A percentile compares a stretch with the other conserved stretches of the same genome.
Conservation (phyloP, 2,113 vertebrate species). For the Stegostoma tigrinum region DNA sequence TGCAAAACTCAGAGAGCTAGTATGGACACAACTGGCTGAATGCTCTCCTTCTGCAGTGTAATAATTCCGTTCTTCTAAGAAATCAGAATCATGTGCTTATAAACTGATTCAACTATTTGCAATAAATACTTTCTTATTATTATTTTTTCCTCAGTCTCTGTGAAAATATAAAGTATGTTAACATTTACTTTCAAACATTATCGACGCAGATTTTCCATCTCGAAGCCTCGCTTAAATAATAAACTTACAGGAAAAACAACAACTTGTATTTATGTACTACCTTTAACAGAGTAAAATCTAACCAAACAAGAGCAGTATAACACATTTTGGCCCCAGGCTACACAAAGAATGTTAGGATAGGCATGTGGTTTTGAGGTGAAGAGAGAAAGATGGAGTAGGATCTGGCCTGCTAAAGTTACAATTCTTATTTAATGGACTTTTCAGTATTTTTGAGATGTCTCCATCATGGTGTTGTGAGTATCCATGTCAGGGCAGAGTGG, state of each 20-base stretch:
- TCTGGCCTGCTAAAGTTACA: neutral
- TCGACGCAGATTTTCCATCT: neutral
- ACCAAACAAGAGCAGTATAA: no score
- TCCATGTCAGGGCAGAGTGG: no score
- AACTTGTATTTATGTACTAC: neutral
- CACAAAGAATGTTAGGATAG: no score
- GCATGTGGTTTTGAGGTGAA: neutral
- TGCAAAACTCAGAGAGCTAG: neutral
- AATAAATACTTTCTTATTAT: neutral
- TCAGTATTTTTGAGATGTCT: no score
- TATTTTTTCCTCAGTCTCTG: neutral
- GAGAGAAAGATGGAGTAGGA: neutral
- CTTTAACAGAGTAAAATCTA: neutral
- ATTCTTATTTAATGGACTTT: no score
- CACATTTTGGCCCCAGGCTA: no score
- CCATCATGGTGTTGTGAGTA: no score
- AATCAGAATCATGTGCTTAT: neutral
- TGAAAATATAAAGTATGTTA: neutral
- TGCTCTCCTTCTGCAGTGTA: no score
- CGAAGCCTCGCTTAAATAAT: neutral
- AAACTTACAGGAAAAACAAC: neutral
- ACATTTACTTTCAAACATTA: neutral
- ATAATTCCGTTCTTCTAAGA: no score
- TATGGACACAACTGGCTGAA: no score
- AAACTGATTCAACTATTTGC: neutral